Percentiles rank a stretch among this genome's conserved stretches.
Conservation (phyloP, 2,113 vertebrate species). For the Poecile atricapillus region DNA sequence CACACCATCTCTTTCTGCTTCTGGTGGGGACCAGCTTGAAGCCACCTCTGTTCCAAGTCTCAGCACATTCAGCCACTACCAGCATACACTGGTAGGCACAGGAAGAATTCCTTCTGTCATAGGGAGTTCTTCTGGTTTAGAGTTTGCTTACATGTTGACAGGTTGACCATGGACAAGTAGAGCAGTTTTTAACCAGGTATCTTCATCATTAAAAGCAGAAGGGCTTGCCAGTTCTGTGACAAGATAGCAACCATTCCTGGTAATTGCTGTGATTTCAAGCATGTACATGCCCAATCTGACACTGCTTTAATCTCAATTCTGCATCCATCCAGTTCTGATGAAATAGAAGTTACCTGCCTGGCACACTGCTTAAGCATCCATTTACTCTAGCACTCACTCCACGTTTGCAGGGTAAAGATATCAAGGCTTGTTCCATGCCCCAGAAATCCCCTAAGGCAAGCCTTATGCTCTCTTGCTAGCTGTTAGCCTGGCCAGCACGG, state of each 20-base stretch:
- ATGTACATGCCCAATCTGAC: neutral
- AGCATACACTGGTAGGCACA: fast-evolving
- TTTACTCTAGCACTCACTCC: neutral
- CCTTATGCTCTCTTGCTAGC: neutral
- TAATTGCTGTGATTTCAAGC: neutral
- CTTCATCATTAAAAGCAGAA: neutral
- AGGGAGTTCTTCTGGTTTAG: neutral
- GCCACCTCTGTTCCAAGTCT: neutral
- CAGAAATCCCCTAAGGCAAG: neutral
- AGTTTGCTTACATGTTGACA: neutral
- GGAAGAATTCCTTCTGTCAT: neutral
- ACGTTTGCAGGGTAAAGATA: neutral
- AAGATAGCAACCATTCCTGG: neutral
- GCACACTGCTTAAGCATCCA: neutral
- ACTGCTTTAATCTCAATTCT: neutral
- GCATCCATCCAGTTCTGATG: neutral
- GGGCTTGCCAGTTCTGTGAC: neutral
- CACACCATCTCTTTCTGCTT: neutral
- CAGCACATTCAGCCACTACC: neutral
- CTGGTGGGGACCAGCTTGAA: neutral
- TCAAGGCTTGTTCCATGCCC: neutral
- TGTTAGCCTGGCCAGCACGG: neutral
- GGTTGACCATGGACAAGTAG: neutral
- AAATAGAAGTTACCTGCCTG: neutral
- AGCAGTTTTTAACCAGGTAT: neutral